Evolutionary conservation across 2,888 invertebrate genomes (phyloP), one percentile per base, ranked within the genome.

Genomic region (Dicyrtomina minuta): DNA sequence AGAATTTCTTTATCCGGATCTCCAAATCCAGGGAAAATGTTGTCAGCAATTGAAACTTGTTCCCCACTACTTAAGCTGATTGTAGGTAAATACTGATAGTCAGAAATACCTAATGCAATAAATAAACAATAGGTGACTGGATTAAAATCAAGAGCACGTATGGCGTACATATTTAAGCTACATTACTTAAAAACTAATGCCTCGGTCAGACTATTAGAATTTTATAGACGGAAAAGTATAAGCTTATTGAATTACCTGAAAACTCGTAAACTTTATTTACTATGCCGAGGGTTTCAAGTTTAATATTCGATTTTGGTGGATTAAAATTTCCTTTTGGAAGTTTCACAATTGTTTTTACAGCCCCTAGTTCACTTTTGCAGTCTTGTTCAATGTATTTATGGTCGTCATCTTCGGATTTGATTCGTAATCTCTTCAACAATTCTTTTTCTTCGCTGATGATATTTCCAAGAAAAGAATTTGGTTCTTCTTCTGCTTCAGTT

Each of bases 31-130:
- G 76, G 75, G 13, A 73, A 71, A n/a, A 91, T 82, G 64, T 86
- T 82, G 46, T 90, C 85, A 76, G 89, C 84, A 51, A 89, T 83
- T 80, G 87, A 88, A 75, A 86, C 83, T 24, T 85, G 82, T 69
- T 84, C 82, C 12, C 83, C 82, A 43, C 70, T 71, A 43, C 78
- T 77, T n/a, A 74, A 71, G 22, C 79, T 77, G 41, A 74, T 82
- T 76, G 95, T 84, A 1, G 97, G 93, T 71, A 97, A 82, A 81
- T 90, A 97, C 82, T 97, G 96, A 82, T 93, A 97, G 82, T 98
- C 97, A 81, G 90, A 90, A 79, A 96, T 83, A 74, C 88, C 93
- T 93, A 81, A n/a, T n/a, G n/a, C n/a, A n/a, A n/a, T n/a, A n/a
- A n/a, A n/a, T n/a, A n/a, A n/a, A n/a, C n/a, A 41, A 85, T 17